Base-by-base conservation (phyloP, 2,113 vertebrate genomes). In the Holacanthus passer region DNA sequence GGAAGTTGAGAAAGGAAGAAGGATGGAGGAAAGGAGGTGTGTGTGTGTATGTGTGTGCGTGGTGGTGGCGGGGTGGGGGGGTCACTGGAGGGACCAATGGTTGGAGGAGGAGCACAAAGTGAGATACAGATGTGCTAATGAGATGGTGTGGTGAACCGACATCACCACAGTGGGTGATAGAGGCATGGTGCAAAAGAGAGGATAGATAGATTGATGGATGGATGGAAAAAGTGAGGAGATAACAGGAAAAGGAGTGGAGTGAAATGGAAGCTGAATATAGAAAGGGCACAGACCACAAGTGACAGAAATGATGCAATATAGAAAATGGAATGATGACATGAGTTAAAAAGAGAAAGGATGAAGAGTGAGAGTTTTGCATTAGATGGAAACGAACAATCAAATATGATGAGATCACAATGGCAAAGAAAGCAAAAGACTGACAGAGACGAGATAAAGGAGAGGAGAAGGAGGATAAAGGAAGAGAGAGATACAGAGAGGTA, bases 61-160 rank as follows among this genome's bases (percentile, higher is more conserved):
- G n/a, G 31, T 11, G 24, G 59, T 3, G 29, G 41, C 3, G 68
- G 7, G 67, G 2, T 11, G 13, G 10, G 13, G 48, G 24, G 13
- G 37, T 29, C 4, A 64, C 35, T 50, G 55, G n/a, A 60, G 31
- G 24, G 37, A 27, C 8, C 9, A 14, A 37, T 56, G 63, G 31
- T 35, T 43, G 59, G 45, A 67, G 68, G 62, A 60, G 45, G 79
- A 76, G 47, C n/a, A 55, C 66, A 79, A 24, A 80, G 52, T 78
- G 58, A 73, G 64, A 82, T 86, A 81, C 87, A 91, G 86, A 90
- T 91, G 90, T 90, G 87, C 74, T 85, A 88, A 82, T 88, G 77
- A 88, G 79, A 58, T 27, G 24, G 22, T 0, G 45, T 22, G 72
- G 19, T 53, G 41, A 50, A 66, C 45, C 1, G 16, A 64, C 53